A percentile compares a stretch with the other conserved stretches of the same genome.
phyloP scores from a whole-genome alignment of 2,888 invertebrate genomes.

The Eupithecia subumbrata region DNA sequence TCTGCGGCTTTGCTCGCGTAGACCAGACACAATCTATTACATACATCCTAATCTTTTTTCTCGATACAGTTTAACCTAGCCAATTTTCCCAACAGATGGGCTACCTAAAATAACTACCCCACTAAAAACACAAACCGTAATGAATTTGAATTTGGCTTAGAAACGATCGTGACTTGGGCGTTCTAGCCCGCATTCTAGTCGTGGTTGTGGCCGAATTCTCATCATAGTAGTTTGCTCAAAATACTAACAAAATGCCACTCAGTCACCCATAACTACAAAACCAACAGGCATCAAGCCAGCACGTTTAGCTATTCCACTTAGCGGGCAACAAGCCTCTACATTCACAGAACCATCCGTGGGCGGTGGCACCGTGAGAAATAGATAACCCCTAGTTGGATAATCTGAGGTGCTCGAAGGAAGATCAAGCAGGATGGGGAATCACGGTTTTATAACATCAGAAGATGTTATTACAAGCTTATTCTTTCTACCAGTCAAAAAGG shows the following conservation, averaged over 20 bases:
- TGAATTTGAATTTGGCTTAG: neutral
- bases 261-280: conserved; percentile 32
- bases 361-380: conserved; percentile 81
- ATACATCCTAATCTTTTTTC: neutral
- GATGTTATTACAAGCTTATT: neutral
- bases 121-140: neutral
- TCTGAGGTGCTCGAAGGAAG: conserved; percentile 15
- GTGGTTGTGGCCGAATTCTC: neutral
- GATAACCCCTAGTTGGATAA: conserved; percentile 60
- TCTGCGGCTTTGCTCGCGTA: neutral
- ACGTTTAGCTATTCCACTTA: conserved; percentile 45
- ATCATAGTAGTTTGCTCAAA: neutral
- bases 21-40: neutral
- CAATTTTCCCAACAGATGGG: neutral
- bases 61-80: neutral
- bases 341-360: conserved; percentile 60
- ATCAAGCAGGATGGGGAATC: conserved; percentile 1
- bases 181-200: neutral
- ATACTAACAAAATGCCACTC: neutral
- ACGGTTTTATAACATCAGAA: neutral
- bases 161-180: neutral
- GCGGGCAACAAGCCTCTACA: conserved; percentile 40
- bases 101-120: neutral
- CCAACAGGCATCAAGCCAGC: conserved; percentile 38
- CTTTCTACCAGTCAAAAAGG: neutral